Evolutionary conservation across 2,888 invertebrate species (phyloP).

Genomic region (Chironomus tentans): DNA sequence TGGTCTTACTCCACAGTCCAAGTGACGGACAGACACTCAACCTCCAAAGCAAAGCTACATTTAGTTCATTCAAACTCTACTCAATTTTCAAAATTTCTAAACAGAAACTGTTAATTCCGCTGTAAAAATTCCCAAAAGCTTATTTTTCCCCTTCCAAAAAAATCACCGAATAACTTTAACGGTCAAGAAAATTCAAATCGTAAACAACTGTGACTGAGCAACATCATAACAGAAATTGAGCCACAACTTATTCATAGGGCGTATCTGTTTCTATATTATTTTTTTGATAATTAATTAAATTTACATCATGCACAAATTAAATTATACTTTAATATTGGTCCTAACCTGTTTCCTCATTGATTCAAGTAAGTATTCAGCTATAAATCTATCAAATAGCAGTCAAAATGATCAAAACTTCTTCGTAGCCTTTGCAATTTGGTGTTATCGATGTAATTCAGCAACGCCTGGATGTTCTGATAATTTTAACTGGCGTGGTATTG

Average conservation of each 20-base stretch:
- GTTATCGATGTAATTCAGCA: conserved; percentile 81
- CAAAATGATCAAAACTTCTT: conserved; percentile 8
- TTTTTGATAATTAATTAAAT: neutral
- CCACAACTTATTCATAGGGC: neutral
- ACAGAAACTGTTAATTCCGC: too few species aligned
- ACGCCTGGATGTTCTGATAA: conserved; percentile 79
- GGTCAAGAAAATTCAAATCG: neutral
- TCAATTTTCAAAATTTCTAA: too few species aligned
- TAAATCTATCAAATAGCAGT: neutral
- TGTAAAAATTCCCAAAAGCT: too few species aligned
- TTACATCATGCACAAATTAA: neutral
- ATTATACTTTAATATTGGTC: neutral
- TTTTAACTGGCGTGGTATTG: conserved; percentile 70
- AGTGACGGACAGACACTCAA: too few species aligned
- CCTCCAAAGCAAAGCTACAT: too few species aligned
- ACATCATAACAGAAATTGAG: neutral
- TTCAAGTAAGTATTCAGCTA: neutral
- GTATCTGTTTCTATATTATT: neutral
- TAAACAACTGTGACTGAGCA: neutral
- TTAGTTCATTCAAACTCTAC: too few species aligned
- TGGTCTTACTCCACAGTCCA: too few species aligned
- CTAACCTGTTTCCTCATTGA: neutral
- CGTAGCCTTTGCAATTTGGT: conserved; percentile 61
- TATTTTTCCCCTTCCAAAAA: too few species aligned
- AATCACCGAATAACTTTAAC: neutral